phyloP scores from a whole-genome alignment of 1,140 invertebrate genomes.

The Brachystomella parvula region DNA sequence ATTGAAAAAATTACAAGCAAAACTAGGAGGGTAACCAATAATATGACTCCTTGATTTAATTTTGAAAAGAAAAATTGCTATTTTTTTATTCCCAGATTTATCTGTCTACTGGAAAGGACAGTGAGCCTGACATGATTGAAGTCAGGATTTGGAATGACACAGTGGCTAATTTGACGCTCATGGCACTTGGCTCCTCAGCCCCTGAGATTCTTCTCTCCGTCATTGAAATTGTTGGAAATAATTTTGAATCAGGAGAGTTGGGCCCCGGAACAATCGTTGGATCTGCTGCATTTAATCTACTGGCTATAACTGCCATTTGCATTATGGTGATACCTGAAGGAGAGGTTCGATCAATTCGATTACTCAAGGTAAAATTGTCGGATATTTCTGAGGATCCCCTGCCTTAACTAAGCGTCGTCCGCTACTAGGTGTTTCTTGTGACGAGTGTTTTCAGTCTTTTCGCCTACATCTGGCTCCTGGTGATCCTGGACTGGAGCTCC shows the following conservation, averaged over 20 bases:
- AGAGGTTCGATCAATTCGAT: slow-evolving; percentile 48
- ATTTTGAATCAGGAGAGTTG: slow-evolving; percentile 49
- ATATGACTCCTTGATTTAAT: too few species aligned
- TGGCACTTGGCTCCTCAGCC: slow-evolving; percentile 58
- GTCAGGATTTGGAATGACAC: slow-evolving; percentile 55
- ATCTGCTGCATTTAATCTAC: slow-evolving; percentile 57
- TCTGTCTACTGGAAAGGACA: slow-evolving; percentile 38
- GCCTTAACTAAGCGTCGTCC: background rate
- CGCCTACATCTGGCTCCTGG: slow-evolving; percentile 58
- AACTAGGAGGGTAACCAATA: slow-evolving; percentile 47
- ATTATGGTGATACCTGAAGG: slow-evolving; percentile 49
- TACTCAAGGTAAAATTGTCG: slow-evolving; percentile 45
- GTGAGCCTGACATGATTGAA: slow-evolving; percentile 40
- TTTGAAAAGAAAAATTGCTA: slow-evolving; percentile 4
- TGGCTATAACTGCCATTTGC: slow-evolving; percentile 54
- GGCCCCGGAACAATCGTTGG: slow-evolving; percentile 61
- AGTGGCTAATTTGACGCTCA: slow-evolving; percentile 59
- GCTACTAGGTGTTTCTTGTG: slow-evolving; percentile 49
- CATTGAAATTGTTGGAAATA: slow-evolving; percentile 54
- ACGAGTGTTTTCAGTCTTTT: slow-evolving; percentile 53
- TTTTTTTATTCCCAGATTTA: slow-evolving; percentile 28
- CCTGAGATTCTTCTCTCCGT: slow-evolving; percentile 58
- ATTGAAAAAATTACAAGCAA: slow-evolving; percentile 60
- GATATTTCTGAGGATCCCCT: too few species aligned
- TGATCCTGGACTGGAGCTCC: slow-evolving; percentile 48